Evolutionary conservation across 1,140 invertebrate genomes (phyloP).

Genomic region (Drosophila kepulauana): DNA sequence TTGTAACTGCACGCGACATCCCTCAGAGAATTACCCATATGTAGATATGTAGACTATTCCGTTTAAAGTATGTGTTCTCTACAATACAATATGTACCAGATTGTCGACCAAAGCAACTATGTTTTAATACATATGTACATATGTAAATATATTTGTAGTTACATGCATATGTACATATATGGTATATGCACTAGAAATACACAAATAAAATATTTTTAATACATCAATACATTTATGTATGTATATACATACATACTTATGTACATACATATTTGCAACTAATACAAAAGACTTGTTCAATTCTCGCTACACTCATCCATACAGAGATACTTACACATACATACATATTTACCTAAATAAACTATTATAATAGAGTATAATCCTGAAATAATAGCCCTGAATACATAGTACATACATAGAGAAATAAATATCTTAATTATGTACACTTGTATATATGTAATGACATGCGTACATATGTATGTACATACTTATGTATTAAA

Average conservation of each 20-base stretch:
- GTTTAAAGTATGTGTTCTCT: too few relatives aligned
- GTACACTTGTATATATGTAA: too few relatives aligned
- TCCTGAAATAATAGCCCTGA: too few relatives aligned
- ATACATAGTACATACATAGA: neutral
- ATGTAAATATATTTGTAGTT: neutral
- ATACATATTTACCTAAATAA: neutral
- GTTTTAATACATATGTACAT: neutral
- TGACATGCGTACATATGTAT: conserved; percentile 1
- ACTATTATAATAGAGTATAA: too few relatives aligned
- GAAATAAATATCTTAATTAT: too few relatives aligned
- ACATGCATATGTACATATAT: neutral
- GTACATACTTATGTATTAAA: neutral
- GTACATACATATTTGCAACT: conserved; percentile 30
- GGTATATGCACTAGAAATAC: neutral
- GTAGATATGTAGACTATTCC: too few relatives aligned
- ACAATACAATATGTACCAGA: too few relatives aligned
- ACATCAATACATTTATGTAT: too few relatives aligned
- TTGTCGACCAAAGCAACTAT: too few relatives aligned
- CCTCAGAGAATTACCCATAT: too few relatives aligned
- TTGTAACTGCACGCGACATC: too few relatives aligned
- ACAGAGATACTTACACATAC: neutral
- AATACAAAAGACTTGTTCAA: conserved; percentile 44
- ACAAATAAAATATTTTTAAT: too few relatives aligned
- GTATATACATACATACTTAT: neutral
- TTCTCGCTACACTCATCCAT: neutral